A percentile compares a stretch with the other conserved stretches of the same genome.
Evolutionary conservation across 2,797 vertebrate species (phyloP).

Genomic region (Borostomias antarcticus): DNA sequence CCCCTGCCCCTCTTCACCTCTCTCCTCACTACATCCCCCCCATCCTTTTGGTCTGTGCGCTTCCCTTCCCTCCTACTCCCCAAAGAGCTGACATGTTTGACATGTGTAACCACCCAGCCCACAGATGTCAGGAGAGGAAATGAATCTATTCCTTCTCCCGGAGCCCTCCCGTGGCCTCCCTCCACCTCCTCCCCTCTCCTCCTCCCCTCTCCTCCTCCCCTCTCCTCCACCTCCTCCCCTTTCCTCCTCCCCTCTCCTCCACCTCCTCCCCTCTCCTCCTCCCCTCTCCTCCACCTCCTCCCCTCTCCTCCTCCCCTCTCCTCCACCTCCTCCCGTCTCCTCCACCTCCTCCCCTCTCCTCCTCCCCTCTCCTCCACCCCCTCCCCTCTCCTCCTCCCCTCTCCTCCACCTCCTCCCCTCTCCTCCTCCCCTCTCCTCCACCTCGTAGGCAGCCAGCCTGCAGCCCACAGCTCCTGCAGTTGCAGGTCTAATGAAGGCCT

Average conservation of each 20-base stretch:
- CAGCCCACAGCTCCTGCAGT: conserved; percentile 44
- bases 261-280: conserved; percentile 23
- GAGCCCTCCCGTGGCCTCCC: conserved; percentile 5
- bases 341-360: conserved; percentile 29
- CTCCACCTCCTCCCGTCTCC: not conserved
- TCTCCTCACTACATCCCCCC: conserved; percentile 29
- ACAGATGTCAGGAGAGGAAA: conserved; percentile 65
- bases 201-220: too few species aligned
- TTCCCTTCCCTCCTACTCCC: conserved; percentile 1
- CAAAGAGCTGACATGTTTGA: conserved; percentile 60
- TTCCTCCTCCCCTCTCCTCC: conserved; percentile 26
- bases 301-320: not conserved
- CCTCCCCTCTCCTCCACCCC: conserved; percentile 36
- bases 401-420: conserved; percentile 35
- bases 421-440: conserved; percentile 42
- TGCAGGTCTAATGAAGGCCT: conserved; percentile 74
- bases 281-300: not conserved
- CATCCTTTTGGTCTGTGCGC: conserved; percentile 33
- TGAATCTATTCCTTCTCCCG: conserved; percentile 54
- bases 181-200: not conserved
- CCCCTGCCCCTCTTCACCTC: not conserved
- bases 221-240: conserved; percentile 30
- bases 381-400: conserved; percentile 23
- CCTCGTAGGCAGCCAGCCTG: too few species aligned
- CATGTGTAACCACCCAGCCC: conserved; percentile 67